Conservation (phyloP, 2,797 vertebrate species). For the Peromyscus nudipes region DNA sequence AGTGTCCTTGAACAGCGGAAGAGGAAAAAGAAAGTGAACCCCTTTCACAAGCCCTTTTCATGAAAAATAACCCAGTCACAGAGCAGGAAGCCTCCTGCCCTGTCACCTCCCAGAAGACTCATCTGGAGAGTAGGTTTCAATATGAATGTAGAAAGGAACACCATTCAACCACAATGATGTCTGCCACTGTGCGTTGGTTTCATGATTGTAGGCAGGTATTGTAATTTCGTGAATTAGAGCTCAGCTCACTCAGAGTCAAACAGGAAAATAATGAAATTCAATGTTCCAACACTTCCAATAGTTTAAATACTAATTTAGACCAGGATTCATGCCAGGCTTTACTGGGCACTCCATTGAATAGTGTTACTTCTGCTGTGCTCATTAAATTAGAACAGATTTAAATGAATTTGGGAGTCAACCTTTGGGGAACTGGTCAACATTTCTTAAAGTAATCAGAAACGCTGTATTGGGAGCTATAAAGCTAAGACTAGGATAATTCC, state of each 20-base stretch:
- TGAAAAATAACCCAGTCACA: neutral
- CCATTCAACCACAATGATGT: neutral
- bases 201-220: neutral
- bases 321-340: neutral
- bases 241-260: neutral
- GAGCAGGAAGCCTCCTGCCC: neutral
- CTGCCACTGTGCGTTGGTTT: neutral
- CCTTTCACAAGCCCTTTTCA: neutral
- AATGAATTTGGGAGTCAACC: neutral
- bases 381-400: constrained; percentile 9
- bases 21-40: neutral
- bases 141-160: neutral
- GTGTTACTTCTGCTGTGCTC: neutral
- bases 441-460: constrained; percentile 28
- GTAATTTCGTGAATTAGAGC: neutral
- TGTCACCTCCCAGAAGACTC: neutral
- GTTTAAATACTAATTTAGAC: neutral
- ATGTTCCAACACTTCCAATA: neutral
- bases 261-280: neutral
- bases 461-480: neutral
- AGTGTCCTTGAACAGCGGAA: neutral
- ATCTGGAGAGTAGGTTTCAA: neutral
- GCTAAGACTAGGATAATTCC: neutral
- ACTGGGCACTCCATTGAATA: neutral
- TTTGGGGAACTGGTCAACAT: constrained; percentile 15